Base-by-base conservation (phyloP, 2,797 vertebrate species). In the Pangasius djambal region DNA sequence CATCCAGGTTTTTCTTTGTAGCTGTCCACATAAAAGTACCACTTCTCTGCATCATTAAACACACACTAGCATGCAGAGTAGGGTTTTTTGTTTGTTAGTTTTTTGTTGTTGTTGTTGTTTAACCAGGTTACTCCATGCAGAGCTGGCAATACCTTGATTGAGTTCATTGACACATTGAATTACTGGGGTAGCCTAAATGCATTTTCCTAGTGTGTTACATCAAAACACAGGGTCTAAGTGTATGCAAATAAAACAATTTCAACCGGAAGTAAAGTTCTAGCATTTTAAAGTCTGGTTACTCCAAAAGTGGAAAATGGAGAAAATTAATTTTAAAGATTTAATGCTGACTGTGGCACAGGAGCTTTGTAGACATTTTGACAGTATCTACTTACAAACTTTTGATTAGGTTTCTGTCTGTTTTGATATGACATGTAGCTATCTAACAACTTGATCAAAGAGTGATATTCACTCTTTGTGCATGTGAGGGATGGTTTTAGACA, bases 101-200 rank as follows among this genome's bases (percentile, higher is more conserved):
- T n/a, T 55, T 55, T 18, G 18, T 22, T 55, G 25, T 31, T 15
- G 1, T 31, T 72, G 2, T 61, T 82, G 20, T 83, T 89, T 92
- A 88, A 85, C 50, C 81, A 89, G 83, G 72, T 87, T 83, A 87
- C 70, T 72, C 57, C 12, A 86, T 86, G 79, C 83, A 69, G 74
- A 87, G 86, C 81, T 79, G 83, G 78, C 48, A 34, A 86, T 84
- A 86, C 44, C 69, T 50, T 88, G 87, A 87, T 87, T 88, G 86
- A 89, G 59, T 74, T 89, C 50, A 72, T 16, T 82, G 83, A 78
- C 86, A 88, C 88, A 89, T 83, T 90, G 48, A 89, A 61, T 81
- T 67, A 74, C 37, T 40, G 63, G n/a, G 37, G 40, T 52, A 89
- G 63, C 37, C 48, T 78, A 65, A 89, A 63, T 83, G 52, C 28